Conservation (phyloP, 2,113 vertebrate genomes). For the Dryoscopus gambensis region DNA sequence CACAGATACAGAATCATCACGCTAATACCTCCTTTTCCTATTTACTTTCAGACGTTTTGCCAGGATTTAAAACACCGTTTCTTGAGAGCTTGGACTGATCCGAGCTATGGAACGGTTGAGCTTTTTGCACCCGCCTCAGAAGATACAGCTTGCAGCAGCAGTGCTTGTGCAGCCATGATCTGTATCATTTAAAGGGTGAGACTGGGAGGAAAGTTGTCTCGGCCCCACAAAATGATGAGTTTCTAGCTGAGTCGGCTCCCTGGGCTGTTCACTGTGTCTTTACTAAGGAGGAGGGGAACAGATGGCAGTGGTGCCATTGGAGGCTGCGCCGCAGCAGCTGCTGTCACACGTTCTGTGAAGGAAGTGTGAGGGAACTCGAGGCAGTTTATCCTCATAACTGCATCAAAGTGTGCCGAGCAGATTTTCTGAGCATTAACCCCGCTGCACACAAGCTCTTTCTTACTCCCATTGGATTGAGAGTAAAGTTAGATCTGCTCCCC, state of each 20-base stretch:
- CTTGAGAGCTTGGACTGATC: background rate
- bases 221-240: accelerated
- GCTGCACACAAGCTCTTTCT: background rate
- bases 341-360: accelerated
- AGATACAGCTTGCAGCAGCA: background rate
- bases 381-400: background rate
- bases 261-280: background rate
- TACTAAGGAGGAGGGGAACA: background rate
- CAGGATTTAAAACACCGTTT: background rate
- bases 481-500: background rate
- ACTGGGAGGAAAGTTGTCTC: background rate
- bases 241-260: background rate
- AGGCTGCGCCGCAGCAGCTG: background rate
- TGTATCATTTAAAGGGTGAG: background rate
- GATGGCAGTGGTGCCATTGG: background rate
- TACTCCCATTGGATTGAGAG: background rate
- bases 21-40: background rate
- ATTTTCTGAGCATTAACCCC: background rate
- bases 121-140: background rate
- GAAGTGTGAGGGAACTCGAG: background rate
- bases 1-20: background rate
- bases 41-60: background rate
- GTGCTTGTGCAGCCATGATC: background rate
- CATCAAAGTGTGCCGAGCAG: background rate
- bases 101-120: background rate